Evolutionary conservation across 2,888 invertebrate genomes (phyloP), one percentile per base, ranked within the genome.

Genomic region (Euphydryas editha): DNA sequence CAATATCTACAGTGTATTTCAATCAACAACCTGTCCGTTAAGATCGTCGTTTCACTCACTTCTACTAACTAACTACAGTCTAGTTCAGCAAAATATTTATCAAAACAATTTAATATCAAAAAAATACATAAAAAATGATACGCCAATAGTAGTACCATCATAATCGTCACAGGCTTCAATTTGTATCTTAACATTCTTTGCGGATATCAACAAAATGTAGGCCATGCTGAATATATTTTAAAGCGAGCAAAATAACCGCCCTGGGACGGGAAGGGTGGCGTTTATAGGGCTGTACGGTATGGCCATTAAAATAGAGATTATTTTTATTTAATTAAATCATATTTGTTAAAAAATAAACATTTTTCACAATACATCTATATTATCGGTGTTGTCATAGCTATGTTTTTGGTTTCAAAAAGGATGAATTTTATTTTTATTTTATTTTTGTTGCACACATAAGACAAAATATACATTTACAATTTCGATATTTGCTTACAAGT

Each of bases 231-330:
- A 80, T 81, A 76, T 76, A 75, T 76, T 76, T 86, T 82, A 85
- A 86, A 86, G 80, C 77, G 82, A 79, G 80, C 80, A 81, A 80
- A 85, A 84, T 85, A 84, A 81, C 78, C 78, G 84, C 73, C 82
- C 75, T 71, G 84, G 85, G 86, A 81, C 75, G 76, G 75, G 80
- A 81, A 83, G 81, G 84, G 84, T 80, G 79, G 78, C 80, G 77
- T 77, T 76, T 78, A 77, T 81, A 64, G 73, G 73, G 76, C 70
- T 69, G 44, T 66, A 46, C 73, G 63, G 64, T 77, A 66, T 1
- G 81, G 79, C 79, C 72, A 73, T 37, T 42, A 72, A 61, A 73
- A 17, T 2, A 17, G 13, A 17, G 20, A 21, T 11, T 3, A 15
- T 17, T n/a, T n/a, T 11, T 24, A 11, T 8, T 20, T 11, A 47